A percentile compares a stretch with the other conserved stretches of the same genome.
phyloP scores from a whole-genome alignment of 2,113 vertebrate species.

The Colossoma macropomum region DNA sequence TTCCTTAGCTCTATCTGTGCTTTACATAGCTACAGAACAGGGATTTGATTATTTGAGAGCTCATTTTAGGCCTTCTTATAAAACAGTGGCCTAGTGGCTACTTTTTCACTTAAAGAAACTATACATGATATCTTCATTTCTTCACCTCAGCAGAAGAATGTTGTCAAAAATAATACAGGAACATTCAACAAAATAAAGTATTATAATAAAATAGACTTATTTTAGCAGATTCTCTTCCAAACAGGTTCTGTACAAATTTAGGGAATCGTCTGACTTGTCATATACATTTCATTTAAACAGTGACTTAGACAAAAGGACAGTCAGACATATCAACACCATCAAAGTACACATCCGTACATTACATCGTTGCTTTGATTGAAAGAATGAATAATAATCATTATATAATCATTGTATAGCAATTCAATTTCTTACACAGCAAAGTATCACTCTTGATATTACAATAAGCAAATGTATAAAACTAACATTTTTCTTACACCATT shows the following conservation, averaged over 20 bases:
- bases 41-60: not conserved
- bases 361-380: conserved; percentile 7
- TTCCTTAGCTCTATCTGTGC: not conserved
- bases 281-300: conserved; percentile 9
- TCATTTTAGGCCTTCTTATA: not conserved
- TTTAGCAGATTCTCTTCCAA: conserved; percentile 33
- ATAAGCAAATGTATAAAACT: not conserved
- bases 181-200: conserved; percentile 35
- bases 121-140: not conserved
- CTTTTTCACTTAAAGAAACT: not conserved
- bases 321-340: conserved; percentile 11
- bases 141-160: not conserved
- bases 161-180: conserved; percentile 8
- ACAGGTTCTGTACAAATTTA: conserved; percentile 35
- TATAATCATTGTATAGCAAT: conserved; percentile 25
- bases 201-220: conserved; percentile 50
- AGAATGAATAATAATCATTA: not conserved
- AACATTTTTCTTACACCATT: not conserved
- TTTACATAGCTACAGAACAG: not conserved
- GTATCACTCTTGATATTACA: not conserved
- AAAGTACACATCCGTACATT: not conserved
- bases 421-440: not conserved
- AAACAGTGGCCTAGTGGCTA: not conserved
- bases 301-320: not conserved
- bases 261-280: conserved; percentile 12